phyloP scores from a whole-genome alignment of 2,797 vertebrate species.

The Bradypodion pumilum region DNA sequence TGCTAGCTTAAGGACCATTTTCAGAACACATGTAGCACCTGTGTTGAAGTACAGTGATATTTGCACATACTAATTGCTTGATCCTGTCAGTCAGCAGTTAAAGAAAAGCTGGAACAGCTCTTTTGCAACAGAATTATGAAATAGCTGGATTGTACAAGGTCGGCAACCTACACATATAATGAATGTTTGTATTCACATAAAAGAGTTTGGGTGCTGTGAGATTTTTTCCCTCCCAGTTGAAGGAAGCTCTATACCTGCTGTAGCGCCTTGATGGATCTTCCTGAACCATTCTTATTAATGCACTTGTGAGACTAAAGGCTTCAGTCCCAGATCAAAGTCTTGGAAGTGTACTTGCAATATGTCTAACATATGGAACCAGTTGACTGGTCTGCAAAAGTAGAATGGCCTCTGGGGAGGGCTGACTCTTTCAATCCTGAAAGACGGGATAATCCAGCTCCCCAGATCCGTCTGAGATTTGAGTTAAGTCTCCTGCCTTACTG shows the following conservation, averaged over 20 bases:
- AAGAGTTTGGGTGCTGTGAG: background rate
- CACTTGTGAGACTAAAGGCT: background rate
- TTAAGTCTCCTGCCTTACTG: background rate
- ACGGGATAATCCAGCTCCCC: background rate
- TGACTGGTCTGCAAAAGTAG: background rate
- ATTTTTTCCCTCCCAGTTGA: background rate
- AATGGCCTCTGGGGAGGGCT: background rate
- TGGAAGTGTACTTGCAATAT: background rate
- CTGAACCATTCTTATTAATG: background rate
- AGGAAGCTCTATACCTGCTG: background rate
- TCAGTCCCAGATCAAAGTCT: background rate
- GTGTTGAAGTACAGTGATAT: background rate
- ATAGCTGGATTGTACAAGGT: background rate
- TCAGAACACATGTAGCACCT: background rate
- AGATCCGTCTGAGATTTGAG: background rate
- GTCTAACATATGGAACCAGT: background rate
- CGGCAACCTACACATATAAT: background rate
- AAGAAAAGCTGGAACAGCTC: background rate
- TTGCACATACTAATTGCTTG: background rate
- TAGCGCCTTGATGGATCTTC: background rate
- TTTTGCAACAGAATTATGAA: background rate
- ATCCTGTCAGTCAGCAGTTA: background rate
- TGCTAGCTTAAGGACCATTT: background rate
- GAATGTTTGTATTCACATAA: background rate
- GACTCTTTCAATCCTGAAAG: background rate